phyloP scores from a whole-genome alignment of 2,888 invertebrate species.

The Caenorhabditis sp. region DNA sequence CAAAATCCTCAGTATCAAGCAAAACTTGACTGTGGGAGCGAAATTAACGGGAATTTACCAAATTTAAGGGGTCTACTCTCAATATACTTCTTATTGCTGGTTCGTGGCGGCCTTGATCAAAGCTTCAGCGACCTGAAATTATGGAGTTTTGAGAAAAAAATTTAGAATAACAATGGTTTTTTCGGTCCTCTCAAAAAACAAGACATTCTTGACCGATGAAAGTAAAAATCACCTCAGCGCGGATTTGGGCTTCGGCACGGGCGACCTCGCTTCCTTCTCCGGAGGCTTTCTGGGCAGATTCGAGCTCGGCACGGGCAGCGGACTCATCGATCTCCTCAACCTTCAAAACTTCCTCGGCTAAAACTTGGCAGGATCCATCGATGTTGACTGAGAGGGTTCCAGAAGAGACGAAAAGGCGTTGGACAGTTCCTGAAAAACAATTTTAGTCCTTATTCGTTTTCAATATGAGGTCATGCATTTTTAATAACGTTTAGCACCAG shows the following conservation, averaged over 20 bases:
- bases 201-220: neutral
- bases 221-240: conserved; percentile 72
- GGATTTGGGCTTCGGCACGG: conserved; percentile 81
- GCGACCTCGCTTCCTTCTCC: conserved; percentile 79
- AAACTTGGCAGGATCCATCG: conserved; percentile 82
- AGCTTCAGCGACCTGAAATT: conserved; percentile 77
- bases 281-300: conserved; percentile 78
- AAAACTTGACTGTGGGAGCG: conserved; percentile 29
- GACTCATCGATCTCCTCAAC: conserved; percentile 81
- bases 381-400: conserved; percentile 83
- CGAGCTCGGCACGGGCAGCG: conserved; percentile 79
- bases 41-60: conserved; percentile 44
- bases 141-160: neutral
- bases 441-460: no score
- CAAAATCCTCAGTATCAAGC: conserved; percentile 42
- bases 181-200: neutral
- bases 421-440: conserved; percentile 74
- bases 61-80: conserved; percentile 36
- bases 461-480: no score
- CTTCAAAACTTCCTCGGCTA: conserved; percentile 80
- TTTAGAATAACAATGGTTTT: no score
- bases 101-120: conserved; percentile 77
- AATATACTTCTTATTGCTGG: conserved; percentile 57
- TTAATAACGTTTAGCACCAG: neutral
- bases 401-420: conserved; percentile 81